Base-by-base conservation (phyloP, 37 sponge, comb jelly and placozoan species). In the Haliclona indistincta region DNA sequence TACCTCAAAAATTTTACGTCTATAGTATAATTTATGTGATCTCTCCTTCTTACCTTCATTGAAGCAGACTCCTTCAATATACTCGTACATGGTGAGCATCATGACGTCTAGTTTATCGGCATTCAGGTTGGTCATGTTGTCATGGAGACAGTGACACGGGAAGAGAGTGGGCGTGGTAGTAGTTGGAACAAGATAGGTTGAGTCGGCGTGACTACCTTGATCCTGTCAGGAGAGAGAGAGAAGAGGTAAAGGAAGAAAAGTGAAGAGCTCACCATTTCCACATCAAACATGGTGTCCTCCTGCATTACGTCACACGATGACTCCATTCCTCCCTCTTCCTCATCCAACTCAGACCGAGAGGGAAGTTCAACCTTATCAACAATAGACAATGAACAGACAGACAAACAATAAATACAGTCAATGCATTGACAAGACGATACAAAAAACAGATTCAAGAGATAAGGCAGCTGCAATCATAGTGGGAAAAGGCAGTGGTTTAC, bases 81-180 rank as follows among this genome's bases (percentile, higher is more conserved):
- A 49, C 36, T 82, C 54, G 17, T 73, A 77, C 29, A 74, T 47
- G 7, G 86, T 56, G 0, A 44, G 44, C 92, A 91, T 91, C 61
- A 82, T 66, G 13, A 86, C 42, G 63, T 91, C 92, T 32, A 91
- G 54, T 33, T 81, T 91, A 6, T 91, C 88, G 67, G 87, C 87
- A 42, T 30, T 54, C 39, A 70, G 68, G 30, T 81, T 90, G 29
- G 8, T 28, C 86, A 90, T 90, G 44, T 75, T 40, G 34, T 61
- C 65, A 4, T 15, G 45, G 23, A 44, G 42, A 72, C 77, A 47
- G 56, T 68, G 67, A 22, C 13, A 22, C 5, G 69, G 19, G 37
- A 37, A 40, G 47, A 76, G 41, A 4, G 30, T 42, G 3, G 63
- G 45, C 39, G 26, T 11, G n/a, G 53, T 17, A 28, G 32, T 23